Conservation (phyloP, 2,888 invertebrate species). For the Luperina nickerlii region DNA sequence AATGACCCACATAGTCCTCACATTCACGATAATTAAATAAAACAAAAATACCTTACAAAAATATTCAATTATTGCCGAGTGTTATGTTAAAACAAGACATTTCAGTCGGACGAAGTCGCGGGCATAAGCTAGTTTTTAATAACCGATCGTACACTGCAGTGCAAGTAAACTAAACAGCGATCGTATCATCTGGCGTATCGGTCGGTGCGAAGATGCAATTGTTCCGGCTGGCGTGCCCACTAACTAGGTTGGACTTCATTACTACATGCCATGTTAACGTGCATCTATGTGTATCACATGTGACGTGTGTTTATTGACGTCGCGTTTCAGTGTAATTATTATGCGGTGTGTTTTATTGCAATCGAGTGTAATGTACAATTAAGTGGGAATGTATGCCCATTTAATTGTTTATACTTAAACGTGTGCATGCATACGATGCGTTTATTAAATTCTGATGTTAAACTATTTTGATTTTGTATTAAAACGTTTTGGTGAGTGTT, state of each 20-base stretch:
- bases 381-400: conserved; percentile 39
- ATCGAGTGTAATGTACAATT: conserved; percentile 51
- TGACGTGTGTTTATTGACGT: conserved; percentile 57
- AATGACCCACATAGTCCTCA: no score
- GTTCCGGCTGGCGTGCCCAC: conserved; percentile 87
- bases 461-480: conserved; percentile 24
- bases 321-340: conserved; percentile 50
- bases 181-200: conserved; percentile 66
- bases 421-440: conserved; percentile 30
- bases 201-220: conserved; percentile 87
- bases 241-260: conserved; percentile 89
- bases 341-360: conserved; percentile 54
- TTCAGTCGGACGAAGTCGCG: background rate
- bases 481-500: conserved; percentile 15
- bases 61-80: no score
- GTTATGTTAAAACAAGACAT: no score
- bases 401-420: conserved; percentile 42
- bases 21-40: no score
- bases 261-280: conserved; percentile 64
- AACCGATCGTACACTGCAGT: conserved; percentile 38
- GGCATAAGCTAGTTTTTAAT: background rate
- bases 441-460: conserved; percentile 31
- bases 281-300: conserved; percentile 57
- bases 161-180: conserved; percentile 44
- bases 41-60: no score